Evolutionary conservation across 64 coral and sea anemone genomes (phyloP).

Genomic region (Porites australiensis): DNA sequence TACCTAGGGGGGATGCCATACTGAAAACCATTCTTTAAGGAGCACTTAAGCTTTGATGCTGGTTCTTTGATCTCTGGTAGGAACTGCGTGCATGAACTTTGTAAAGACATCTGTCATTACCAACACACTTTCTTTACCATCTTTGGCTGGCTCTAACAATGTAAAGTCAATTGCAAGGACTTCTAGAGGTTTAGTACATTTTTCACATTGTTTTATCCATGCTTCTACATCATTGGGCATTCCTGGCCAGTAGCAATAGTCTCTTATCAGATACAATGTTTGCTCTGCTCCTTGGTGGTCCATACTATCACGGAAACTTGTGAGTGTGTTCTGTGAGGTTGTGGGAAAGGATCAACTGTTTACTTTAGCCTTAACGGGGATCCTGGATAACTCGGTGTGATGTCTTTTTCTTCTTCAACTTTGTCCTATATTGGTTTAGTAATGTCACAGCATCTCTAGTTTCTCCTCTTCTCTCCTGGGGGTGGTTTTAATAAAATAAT

Average conservation of each 20-base stretch:
- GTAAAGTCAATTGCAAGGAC: slow-evolving; percentile 46
- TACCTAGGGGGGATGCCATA: slow-evolving; percentile 39
- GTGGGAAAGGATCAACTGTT: slow-evolving; percentile 28
- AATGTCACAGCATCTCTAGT: neutral
- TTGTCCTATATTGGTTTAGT: slow-evolving; percentile 31
- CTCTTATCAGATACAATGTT: slow-evolving; percentile 33
- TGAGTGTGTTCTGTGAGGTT: slow-evolving; percentile 12
- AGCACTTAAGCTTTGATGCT: slow-evolving; percentile 58
- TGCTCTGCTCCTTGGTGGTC: slow-evolving; percentile 64
- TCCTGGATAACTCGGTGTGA: slow-evolving; percentile 44
- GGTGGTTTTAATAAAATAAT: too few species aligned
- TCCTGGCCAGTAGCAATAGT: slow-evolving; percentile 44
- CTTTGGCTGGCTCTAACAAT: neutral
- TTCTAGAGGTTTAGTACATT: slow-evolving; percentile 29
- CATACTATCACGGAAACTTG: slow-evolving; percentile 25
- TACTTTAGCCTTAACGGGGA: slow-evolving; percentile 13
- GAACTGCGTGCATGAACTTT: slow-evolving; percentile 34
- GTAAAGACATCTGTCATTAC: slow-evolving; percentile 42
- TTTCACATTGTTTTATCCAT: slow-evolving; percentile 38
- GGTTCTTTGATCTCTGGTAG: slow-evolving; percentile 53
- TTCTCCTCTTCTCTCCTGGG: neutral
- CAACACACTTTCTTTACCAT: slow-evolving; percentile 40
- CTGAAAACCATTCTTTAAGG: slow-evolving; percentile 65
- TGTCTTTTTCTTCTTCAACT: slow-evolving; percentile 1
- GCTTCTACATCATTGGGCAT: slow-evolving; percentile 26